Evolutionary conservation across 1,140 invertebrate species (phyloP).

Genomic region (Sitodiplosis mosellana): DNA sequence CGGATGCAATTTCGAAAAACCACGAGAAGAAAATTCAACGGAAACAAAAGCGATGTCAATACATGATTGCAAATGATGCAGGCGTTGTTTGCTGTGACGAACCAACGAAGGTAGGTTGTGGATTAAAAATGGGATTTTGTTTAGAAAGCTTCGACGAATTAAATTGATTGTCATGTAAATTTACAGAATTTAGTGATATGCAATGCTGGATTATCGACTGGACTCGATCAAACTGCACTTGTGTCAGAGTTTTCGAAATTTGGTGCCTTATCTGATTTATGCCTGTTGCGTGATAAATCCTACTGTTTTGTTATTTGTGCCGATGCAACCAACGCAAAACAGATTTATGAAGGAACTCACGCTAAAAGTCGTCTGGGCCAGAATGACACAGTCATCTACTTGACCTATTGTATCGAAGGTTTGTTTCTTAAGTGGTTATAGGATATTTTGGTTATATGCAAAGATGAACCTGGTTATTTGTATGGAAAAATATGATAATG

Average conservation of each 20-base stretch:
- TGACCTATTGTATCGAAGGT: constrained; percentile 28
- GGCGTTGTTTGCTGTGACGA: constrained; percentile 21
- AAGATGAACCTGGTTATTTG: too few relatives aligned
- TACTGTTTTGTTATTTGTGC: constrained; percentile 51
- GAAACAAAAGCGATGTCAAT: constrained; percentile 28
- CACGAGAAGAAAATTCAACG: constrained; percentile 12
- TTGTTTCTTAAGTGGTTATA: too few relatives aligned
- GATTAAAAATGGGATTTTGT: background rate
- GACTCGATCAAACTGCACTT: constrained; percentile 41
- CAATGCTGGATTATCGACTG: constrained; percentile 59
- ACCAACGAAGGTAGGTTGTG: constrained; percentile 20
- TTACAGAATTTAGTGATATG: constrained; percentile 32
- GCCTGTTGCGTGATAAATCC: constrained; percentile 52
- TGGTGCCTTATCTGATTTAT: constrained; percentile 33
- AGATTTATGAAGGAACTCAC: constrained; percentile 33
- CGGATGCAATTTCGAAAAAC: constrained; percentile 5
- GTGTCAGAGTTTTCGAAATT: constrained; percentile 28
- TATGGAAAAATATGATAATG: too few relatives aligned
- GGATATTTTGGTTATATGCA: too few relatives aligned
- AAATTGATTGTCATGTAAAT: constrained; percentile 2
- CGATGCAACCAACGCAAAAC: constrained; percentile 26
- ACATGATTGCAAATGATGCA: constrained; percentile 27
- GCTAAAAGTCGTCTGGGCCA: constrained; percentile 30
- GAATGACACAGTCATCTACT: constrained; percentile 37
- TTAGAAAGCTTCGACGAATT: constrained; percentile 1